A percentile compares a stretch with the other conserved stretches of the same genome.
Evolutionary conservation across 2,113 vertebrate species (phyloP).

Genomic region (Chaetops frenatus): DNA sequence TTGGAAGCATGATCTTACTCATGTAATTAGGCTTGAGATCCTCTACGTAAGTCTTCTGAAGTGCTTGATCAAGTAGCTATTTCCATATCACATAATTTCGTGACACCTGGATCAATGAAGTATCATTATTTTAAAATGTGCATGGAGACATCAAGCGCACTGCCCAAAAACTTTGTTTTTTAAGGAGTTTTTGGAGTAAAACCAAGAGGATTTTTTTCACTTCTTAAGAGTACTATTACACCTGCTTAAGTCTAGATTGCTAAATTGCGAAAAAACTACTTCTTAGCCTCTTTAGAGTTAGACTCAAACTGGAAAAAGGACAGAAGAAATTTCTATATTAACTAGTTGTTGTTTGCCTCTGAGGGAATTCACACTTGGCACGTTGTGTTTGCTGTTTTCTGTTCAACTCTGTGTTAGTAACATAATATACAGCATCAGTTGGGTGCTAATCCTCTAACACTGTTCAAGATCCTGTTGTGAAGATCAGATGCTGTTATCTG

Average conservation of each 20-base stretch:
- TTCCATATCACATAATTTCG: not conserved
- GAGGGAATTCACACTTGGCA: not conserved
- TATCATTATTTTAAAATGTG: not conserved
- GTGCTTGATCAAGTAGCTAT: not conserved
- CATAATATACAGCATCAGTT: not conserved
- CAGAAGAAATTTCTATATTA: not conserved
- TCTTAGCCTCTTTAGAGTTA: not conserved
- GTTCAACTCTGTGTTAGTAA: not conserved
- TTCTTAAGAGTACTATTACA: not conserved
- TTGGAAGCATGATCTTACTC: not conserved
- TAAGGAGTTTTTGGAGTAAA: not conserved
- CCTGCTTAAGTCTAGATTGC: not conserved
- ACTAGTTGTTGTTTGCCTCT: not conserved
- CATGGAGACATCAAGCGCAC: fast-evolving
- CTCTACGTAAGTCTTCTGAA: not conserved
- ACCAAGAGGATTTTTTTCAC: not conserved
- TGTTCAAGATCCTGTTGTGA: not conserved
- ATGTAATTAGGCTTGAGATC: not conserved
- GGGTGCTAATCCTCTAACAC: not conserved
- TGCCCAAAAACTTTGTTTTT: not conserved
- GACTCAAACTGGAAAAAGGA: not conserved
- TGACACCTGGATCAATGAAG: not conserved
- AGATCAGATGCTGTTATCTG: not conserved
- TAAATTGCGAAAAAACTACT: not conserved
- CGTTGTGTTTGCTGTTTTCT: not conserved